These are phyloP conservation scores for Acanthosepion esculentum DNA, from an alignment of 2,888 invertebrate genomes.

Conservation along the genomic window DNA sequence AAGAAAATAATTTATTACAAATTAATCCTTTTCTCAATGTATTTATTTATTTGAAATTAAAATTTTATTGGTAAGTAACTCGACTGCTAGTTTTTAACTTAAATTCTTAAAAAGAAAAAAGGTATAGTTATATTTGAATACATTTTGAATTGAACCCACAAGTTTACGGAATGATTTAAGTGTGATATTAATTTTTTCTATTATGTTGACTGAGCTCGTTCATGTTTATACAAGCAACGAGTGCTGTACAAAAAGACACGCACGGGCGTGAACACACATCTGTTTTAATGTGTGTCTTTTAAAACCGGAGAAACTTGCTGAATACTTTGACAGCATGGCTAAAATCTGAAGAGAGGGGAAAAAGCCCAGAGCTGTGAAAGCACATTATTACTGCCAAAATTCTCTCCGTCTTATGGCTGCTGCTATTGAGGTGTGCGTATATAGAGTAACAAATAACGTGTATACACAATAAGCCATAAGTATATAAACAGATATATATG, in stretches of 20 bases:
- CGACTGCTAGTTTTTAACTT: too few species aligned
- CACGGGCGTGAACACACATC: background rate
- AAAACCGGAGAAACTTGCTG: background rate
- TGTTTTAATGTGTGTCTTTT: background rate
- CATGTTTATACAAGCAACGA: slow-evolving; percentile 9
- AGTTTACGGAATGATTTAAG: background rate
- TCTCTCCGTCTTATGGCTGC: background rate
- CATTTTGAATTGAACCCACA: background rate
- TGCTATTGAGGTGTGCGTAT: background rate
- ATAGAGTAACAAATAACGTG: background rate
- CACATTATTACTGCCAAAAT: slow-evolving; percentile 20
- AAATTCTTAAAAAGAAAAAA: too few species aligned
- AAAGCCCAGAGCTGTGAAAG: background rate
- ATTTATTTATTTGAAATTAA: background rate
- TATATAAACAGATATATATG: background rate
- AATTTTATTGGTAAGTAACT: background rate
- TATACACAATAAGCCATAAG: background rate
- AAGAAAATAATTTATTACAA: too few species aligned
- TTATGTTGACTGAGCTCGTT: background rate
- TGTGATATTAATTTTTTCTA: background rate
- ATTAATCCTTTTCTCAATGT: too few species aligned
- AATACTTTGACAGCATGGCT: slow-evolving; percentile 33
- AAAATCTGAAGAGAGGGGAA: background rate
- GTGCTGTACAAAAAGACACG: background rate
- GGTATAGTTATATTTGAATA: background rate